phyloP scores from a whole-genome alignment of 2,113 vertebrate genomes.

The Limnothrissa miodon region DNA sequence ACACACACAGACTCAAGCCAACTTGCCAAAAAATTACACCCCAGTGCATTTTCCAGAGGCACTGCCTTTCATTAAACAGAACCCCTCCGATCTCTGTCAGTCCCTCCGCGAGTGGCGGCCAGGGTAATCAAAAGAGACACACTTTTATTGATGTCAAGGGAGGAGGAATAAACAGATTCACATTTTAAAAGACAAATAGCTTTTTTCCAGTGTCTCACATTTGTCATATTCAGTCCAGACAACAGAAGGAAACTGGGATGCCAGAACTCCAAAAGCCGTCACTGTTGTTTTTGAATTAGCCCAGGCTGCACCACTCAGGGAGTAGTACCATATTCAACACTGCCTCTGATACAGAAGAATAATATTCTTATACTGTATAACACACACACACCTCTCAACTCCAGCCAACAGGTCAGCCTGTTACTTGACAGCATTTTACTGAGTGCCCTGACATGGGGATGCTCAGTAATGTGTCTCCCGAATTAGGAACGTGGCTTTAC shows the following conservation, averaged over 20 bases:
- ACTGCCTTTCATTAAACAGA: conserved; percentile 34
- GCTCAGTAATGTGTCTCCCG: neutral
- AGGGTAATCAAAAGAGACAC: conserved; percentile 46
- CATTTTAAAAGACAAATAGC: conserved; percentile 50
- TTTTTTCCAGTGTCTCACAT: neutral
- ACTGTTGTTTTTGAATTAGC: neutral
- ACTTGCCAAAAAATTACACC: conserved; percentile 18
- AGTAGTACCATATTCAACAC: neutral
- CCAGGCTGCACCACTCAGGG: neutral
- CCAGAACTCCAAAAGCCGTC: neutral
- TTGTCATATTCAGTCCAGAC: neutral
- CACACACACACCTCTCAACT: neutral
- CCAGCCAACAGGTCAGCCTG: neutral
- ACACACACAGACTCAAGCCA: neutral
- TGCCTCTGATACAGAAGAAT: neutral
- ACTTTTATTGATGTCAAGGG: conserved; percentile 54
- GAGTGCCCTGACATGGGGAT: neutral
- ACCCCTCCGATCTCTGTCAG: conserved; percentile 19
- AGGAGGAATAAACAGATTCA: neutral
- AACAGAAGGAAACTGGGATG: neutral
- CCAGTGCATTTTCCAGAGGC: conserved; percentile 27
- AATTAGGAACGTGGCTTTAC: too few relatives aligned
- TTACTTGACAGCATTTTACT: neutral
- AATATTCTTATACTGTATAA: neutral
- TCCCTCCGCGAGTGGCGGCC: conserved; percentile 42